Evolutionary conservation across 2,113 vertebrate species (phyloP).

Genomic region (Gymnogyps californianus): DNA sequence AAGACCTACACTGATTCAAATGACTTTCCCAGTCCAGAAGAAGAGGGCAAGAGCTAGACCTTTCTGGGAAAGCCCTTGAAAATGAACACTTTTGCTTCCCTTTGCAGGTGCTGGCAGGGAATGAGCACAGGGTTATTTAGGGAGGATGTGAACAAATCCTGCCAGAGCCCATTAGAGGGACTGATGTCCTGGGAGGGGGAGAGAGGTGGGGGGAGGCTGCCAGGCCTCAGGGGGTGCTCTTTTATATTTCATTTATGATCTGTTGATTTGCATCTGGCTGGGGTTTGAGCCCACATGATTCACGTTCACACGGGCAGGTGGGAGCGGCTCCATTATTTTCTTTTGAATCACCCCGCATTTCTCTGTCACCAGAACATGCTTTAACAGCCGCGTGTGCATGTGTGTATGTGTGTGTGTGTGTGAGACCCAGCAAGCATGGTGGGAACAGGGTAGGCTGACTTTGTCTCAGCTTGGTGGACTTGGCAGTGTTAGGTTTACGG

Average conservation of each 20-base stretch:
- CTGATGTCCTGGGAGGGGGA: not conserved
- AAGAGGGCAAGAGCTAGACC: not conserved
- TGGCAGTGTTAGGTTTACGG: not conserved
- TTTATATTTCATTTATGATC: not conserved
- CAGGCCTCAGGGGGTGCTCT: not conserved
- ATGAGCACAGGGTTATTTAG: not conserved
- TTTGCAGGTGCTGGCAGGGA: not conserved
- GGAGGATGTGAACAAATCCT: not conserved
- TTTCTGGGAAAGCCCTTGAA: not conserved
- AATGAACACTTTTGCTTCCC: not conserved
- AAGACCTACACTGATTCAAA: not conserved
- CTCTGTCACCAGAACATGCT: slow-evolving; percentile 6
- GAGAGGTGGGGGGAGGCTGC: not conserved
- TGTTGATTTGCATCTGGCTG: slow-evolving; percentile 21
- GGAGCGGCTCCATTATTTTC: slow-evolving; percentile 32
- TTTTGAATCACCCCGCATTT: slow-evolving; percentile 31
- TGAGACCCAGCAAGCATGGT: not conserved
- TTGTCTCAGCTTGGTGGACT: slow-evolving; percentile 20
- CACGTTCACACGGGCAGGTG: not conserved
- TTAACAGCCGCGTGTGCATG: not conserved
- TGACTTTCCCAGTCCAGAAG: not conserved
- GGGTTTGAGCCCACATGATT: not conserved
- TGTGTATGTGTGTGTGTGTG: not conserved
- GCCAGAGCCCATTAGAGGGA: not conserved
- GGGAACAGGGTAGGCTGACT: not conserved